phyloP scores from a whole-genome alignment of 2,888 invertebrate genomes.

The Orchesellides sinensis region DNA sequence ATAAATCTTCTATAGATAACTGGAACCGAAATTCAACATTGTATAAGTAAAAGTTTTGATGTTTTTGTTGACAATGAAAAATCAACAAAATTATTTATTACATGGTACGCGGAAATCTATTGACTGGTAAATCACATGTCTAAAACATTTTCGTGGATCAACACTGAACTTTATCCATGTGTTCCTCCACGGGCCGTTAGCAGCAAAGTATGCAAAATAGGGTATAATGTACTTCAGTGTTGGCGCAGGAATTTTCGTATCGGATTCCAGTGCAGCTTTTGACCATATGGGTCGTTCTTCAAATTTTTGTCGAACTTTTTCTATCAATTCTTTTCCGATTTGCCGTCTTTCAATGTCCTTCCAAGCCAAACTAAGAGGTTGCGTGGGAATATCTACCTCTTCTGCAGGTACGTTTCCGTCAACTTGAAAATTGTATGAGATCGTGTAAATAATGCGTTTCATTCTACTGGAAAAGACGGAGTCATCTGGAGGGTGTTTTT shows the following conservation, averaged over 20 bases:
- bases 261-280: slow-evolving; percentile 84
- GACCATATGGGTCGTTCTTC: slow-evolving; percentile 94
- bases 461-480: slow-evolving; percentile 57
- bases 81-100: slow-evolving; percentile 34
- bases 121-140: slow-evolving; percentile 90
- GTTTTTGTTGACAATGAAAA: not conserved
- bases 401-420: slow-evolving; percentile 21
- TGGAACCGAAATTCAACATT: slow-evolving; percentile 6
- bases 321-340: slow-evolving; percentile 53
- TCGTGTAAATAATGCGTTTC: slow-evolving; percentile 70
- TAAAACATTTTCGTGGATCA: slow-evolving; percentile 90
- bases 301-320: slow-evolving; percentile 80
- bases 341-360: slow-evolving; percentile 68
- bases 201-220: slow-evolving; percentile 89
- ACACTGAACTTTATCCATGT: slow-evolving; percentile 94
- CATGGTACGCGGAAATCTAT: slow-evolving; percentile 84
- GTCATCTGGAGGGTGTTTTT: slow-evolving; percentile 66
- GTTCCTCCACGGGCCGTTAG: slow-evolving; percentile 94
- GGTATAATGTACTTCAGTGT: slow-evolving; percentile 89
- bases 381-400: slow-evolving; percentile 59
- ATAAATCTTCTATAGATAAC: slow-evolving; percentile 58
- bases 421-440: slow-evolving; percentile 51
- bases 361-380: slow-evolving; percentile 63
- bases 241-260: slow-evolving; percentile 81
- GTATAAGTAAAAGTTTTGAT: not conserved